Base-by-base conservation (phyloP, 2,888 invertebrate species). In the Hyppa rectilinea region DNA sequence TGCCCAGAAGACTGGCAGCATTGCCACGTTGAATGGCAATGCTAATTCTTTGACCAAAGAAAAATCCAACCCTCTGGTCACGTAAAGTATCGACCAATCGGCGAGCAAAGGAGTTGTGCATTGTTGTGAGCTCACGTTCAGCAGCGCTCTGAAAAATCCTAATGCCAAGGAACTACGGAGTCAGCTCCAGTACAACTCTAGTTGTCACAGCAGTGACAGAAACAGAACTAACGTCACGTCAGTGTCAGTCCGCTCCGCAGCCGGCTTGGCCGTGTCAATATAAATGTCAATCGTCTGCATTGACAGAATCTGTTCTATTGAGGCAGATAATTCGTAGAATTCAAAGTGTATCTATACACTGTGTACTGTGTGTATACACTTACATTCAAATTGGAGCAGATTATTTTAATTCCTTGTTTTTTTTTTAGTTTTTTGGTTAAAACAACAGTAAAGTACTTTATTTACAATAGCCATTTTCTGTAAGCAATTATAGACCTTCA, bases 361-460 rank as follows among this genome's bases (percentile, higher is more conserved):
- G n/a, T n/a, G n/a, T n/a, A n/a, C n/a, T n/a, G n/a, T n/a, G n/a
- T n/a, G n/a, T n/a, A n/a, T n/a, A n/a, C n/a, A n/a, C n/a, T n/a
- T 23, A 29, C 14, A 75, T 49, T 50, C 17, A 59, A 31, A 59
- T 34, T 71, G 17, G n/a, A 31, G 23, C n/a, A 38, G 6, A 45
- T 17, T 12, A 29, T 55, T 67, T 76, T 45, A 47, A 58, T 58
- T 52, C 1, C 3, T 26, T 36, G 14, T 56, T 56, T 49, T 52
- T 29, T 17, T 52, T 50, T 56, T 45, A n/a, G 2, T 47, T 76
- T n/a, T 71, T 68, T 68, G 36, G 29, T 72, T 68, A n/a, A 7
- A 49, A 20, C 2, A 36, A n/a, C 29, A 38, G 23, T 45, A 23
- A 36, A 31, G 4, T 38, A 45, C 20, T 31, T 20, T 74, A 63